Percentiles rank a stretch among this genome's conserved stretches.
These are phyloP conservation scores for Dromococcyx pavoninus DNA, from an alignment of 2,797 vertebrate species.

Conservation along the genomic window DNA sequence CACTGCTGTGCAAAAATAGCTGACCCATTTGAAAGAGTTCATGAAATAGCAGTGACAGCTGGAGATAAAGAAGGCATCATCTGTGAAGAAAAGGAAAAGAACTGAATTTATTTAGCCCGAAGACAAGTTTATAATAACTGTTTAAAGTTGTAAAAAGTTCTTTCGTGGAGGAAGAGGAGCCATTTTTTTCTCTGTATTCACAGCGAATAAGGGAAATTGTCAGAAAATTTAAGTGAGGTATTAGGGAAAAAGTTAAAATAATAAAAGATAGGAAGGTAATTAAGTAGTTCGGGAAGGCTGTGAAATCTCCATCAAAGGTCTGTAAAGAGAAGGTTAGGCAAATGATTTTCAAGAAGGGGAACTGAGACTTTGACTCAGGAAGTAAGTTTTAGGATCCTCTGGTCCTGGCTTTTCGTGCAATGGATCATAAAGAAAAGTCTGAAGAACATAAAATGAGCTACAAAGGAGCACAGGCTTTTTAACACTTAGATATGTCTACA, in stretches of 20 bases:
- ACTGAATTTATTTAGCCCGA: not conserved
- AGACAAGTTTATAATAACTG: not conserved
- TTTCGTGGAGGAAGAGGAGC: not conserved
- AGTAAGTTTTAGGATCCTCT: not conserved
- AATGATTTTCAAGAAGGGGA: not conserved
- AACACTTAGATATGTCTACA: rapidly evolving
- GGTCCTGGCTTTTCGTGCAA: not conserved
- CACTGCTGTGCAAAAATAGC: not conserved
- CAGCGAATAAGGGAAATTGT: not conserved
- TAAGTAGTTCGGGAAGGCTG: not conserved
- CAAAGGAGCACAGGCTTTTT: not conserved
- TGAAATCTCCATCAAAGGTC: not conserved
- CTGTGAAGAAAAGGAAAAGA: not conserved
- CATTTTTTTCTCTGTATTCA: not conserved
- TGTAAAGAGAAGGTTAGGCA: not conserved
- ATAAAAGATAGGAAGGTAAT: not conserved
- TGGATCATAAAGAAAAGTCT: not conserved
- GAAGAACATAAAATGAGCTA: not conserved
- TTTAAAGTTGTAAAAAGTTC: not conserved
- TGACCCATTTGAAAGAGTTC: not conserved
- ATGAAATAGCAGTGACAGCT: not conserved
- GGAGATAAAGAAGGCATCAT: not conserved
- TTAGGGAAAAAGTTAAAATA: not conserved
- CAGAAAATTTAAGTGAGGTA: not conserved
- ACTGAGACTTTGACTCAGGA: not conserved